These are phyloP conservation scores for Catharus bicknelli DNA, from an alignment of 2,113 vertebrate genomes.

Conservation along the genomic window DNA sequence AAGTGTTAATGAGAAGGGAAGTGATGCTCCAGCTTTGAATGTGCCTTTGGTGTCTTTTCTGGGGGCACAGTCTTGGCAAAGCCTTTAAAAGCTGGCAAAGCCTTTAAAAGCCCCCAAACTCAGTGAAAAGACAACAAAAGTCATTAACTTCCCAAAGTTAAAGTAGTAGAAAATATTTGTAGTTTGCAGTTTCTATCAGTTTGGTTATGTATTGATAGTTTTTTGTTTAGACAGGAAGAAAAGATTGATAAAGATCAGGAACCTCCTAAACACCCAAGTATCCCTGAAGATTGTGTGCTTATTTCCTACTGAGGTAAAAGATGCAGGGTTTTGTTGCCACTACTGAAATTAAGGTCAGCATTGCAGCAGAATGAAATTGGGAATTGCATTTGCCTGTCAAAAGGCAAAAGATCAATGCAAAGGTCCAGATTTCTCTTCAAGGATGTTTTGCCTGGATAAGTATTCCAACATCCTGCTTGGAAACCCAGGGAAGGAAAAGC, in stretches of 20 bases:
- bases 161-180: neutral
- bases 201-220: neutral
- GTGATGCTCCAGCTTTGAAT: neutral
- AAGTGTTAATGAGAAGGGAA: neutral
- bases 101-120: neutral
- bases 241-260: neutral
- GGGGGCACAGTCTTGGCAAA: neutral
- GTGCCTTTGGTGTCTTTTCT: neutral
- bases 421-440: neutral
- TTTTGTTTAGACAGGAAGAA: neutral
- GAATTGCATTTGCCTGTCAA: conserved; percentile 16
- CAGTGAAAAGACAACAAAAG: neutral
- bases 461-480: neutral
- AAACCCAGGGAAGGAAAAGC: neutral
- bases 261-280: neutral
- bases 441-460: neutral
- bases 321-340: neutral
- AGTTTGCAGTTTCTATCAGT: neutral
- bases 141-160: neutral
- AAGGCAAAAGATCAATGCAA: neutral
- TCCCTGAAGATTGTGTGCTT: neutral
- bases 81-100: neutral
- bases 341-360: neutral
- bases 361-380: conserved; percentile 3
- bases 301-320: neutral